Evolutionary conservation across 2,888 invertebrate genomes (phyloP), one percentile per base, ranked within the genome.

Genomic region (Aphodius granarius): DNA sequence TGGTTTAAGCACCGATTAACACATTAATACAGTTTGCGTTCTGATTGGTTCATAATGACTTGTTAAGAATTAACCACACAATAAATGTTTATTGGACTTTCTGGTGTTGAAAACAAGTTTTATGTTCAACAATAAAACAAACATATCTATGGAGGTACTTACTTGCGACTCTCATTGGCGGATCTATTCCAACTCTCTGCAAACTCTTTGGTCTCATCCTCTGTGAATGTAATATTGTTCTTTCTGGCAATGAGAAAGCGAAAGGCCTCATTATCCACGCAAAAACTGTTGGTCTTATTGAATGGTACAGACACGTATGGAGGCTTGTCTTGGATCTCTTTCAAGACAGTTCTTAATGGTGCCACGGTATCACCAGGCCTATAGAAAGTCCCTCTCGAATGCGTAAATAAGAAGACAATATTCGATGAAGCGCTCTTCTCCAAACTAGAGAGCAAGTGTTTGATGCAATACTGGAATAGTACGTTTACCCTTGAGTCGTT

Each of bases 401-500:
- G 78, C 5, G 79, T 79, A 22, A 79, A 79, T 13, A 78, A 17
- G 63, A 79, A 79, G 9, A 77, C 63, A 4, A 79, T 78, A 18
- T 79, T 79, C 6, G 73, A n/a, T 63, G 76, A 73, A n/a, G 79
- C 79, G 18, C 73, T 75, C 63, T 76, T 78, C 17, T 79, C n/a
- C n/a, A n/a, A n/a, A n/a, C n/a, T n/a, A n/a, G n/a, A n/a, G n/a
- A n/a, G n/a, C n/a, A n/a, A n/a, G n/a, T n/a, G n/a, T n/a, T n/a
- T n/a, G n/a, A n/a, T n/a, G n/a, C n/a, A n/a, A n/a, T n/a, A n/a
- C n/a, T n/a, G n/a, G n/a, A n/a, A n/a, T n/a, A n/a, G n/a, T n/a
- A n/a, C n/a, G n/a, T n/a, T n/a, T n/a, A n/a, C n/a, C n/a, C 85
- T 79, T 0, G 84, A 73, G 66, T 82, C 80, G 21, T 84, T 83